Conservation (phyloP, 2,113 vertebrate genomes). For the Oncorhynchus masou region DNA sequence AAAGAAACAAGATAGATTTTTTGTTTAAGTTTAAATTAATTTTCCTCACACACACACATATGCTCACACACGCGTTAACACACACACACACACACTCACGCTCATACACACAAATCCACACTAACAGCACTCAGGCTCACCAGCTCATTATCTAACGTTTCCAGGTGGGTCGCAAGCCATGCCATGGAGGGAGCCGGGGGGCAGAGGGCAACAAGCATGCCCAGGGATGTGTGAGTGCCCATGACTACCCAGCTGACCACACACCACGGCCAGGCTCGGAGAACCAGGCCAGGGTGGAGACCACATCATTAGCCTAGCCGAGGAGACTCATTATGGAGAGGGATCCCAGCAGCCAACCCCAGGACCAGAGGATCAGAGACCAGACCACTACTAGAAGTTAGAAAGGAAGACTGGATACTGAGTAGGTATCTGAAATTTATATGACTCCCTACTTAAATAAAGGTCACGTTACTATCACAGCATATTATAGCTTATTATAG, state of each 20-base stretch:
- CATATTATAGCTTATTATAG: too few species aligned
- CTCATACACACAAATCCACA: slow-evolving; percentile 44
- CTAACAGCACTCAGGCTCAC: slow-evolving; percentile 26
- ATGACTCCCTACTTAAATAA: too few species aligned
- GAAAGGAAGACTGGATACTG: too few species aligned
- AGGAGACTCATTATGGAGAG: not conserved
- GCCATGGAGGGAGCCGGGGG: too few species aligned
- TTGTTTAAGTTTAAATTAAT: not conserved
- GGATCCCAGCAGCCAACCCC: not conserved
- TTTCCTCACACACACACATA: not conserved
- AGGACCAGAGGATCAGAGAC: not conserved
- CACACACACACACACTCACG: slow-evolving; percentile 7
- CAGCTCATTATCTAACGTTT: too few species aligned
- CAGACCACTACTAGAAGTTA: not conserved
- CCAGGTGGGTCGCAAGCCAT: too few species aligned
- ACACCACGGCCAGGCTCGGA: not conserved
- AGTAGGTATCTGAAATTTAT: too few species aligned
- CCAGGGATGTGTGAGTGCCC: not conserved
- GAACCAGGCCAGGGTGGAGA: too few species aligned
- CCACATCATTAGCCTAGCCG: not conserved
- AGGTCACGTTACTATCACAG: too few species aligned
- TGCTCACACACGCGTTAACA: not conserved
- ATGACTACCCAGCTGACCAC: not conserved
- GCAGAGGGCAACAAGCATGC: too few species aligned
- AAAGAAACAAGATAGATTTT: too few species aligned